A percentile compares a stretch with the other conserved stretches of the same genome.
These are phyloP conservation scores for Pachyrhynchus sulphureomaculatus DNA, from an alignment of 1,140 invertebrate genomes.

Conservation along the genomic window DNA sequence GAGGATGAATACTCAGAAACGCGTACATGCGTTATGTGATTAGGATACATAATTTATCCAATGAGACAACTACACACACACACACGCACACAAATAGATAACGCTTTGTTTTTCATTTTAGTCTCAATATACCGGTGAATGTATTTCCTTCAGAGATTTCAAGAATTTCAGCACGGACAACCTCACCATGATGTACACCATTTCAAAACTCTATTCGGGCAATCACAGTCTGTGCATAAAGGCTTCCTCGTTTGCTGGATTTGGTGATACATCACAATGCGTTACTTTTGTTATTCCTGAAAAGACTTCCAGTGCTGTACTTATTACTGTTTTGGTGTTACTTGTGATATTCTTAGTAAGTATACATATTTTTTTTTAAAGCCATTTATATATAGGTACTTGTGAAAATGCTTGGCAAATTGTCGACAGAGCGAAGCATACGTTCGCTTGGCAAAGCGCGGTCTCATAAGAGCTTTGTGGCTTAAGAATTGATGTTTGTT, in stretches of 20 bases:
- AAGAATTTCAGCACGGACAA: constrained; percentile 43
- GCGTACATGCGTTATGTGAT: too few species aligned
- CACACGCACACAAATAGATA: too few species aligned
- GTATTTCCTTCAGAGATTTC: constrained; percentile 58
- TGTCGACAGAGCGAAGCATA: too few species aligned
- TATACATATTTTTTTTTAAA: constrained; percentile 14
- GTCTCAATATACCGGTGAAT: constrained; percentile 55
- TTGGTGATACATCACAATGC: constrained; percentile 66
- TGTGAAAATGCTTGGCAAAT: too few species aligned
- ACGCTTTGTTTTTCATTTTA: too few species aligned
- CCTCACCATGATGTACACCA: constrained; percentile 50
- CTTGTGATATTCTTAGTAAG: constrained; percentile 38
- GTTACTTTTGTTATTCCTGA: constrained; percentile 67
- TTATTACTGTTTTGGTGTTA: constrained; percentile 29
- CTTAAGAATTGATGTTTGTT: too few species aligned
- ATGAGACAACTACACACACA: too few species aligned
- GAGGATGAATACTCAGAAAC: too few species aligned
- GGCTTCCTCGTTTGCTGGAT: constrained; percentile 76
- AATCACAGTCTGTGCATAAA: constrained; percentile 80
- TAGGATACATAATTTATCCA: too few species aligned
- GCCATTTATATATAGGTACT: too few species aligned
- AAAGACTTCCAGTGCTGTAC: constrained; percentile 32
- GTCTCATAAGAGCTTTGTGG: too few species aligned
- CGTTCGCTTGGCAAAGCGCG: too few species aligned
- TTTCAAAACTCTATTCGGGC: constrained; percentile 69